Evolutionary conservation across 2,888 invertebrate genomes (phyloP), one percentile per base, ranked within the genome.

Genomic region (Mythimna ferrago): DNA sequence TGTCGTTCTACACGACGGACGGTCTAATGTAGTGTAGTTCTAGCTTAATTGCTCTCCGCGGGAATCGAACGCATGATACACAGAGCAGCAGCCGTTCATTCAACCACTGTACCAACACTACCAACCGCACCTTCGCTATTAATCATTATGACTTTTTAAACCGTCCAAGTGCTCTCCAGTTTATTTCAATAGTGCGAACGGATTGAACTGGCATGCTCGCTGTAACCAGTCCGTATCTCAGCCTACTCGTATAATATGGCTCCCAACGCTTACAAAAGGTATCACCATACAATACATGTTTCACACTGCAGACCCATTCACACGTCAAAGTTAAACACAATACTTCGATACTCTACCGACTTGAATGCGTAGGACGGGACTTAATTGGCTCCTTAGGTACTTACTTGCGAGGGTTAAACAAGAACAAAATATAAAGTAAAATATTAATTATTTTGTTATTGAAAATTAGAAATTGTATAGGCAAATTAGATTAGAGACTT

Each of bases 361-460:
- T 63, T 65, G 57, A 66, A 66, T 68, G 35, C 62, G 38, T 60
- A 58, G 38, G 41, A 63, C 44, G n/a, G 21, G 35, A 73, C 53
- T 77, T 80, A 69, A 78, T 78, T 82, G 69, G 79, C 32, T 66
- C 35, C 41, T 38, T 21, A 26, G 26, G 26, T 26, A 57, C 78
- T 69, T 78, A 62, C 51, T 44, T 44, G 38, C 11, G 21, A 54
- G 60, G 70, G 74, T 48, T 60, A 56, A 53, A n/a, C n/a, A 53
- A 51, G 48, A 48, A 16, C 48, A 14, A 48, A 48, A 48, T 16
- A 48, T 48, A 3, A 14, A 48, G 44, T 26, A 26, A 26, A 26
- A 26, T 26, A 26, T 26, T 26, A 26, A 26, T 26, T 48, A 48
- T 14, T 44, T 44, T 44, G 14, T 44, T 11, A 44, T 14, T 44